Evolutionary conservation across 2,888 invertebrate species (phyloP).

Genomic region (Nemoura dubitans): DNA sequence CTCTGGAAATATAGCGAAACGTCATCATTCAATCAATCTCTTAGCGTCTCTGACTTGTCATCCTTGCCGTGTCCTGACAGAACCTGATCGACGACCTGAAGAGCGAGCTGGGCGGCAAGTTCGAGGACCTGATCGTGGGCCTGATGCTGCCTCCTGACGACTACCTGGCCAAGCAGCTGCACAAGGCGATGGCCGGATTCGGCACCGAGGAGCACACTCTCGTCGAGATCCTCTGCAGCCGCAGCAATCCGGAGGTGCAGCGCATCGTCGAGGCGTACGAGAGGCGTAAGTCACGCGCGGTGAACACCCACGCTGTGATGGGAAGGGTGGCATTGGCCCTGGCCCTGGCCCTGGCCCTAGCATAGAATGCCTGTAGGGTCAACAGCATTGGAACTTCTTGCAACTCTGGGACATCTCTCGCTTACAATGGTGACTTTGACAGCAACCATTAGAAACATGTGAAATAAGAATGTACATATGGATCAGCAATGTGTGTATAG

Average conservation of each 20-base stretch:
- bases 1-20: no score
- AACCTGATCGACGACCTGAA: conserved; percentile 75
- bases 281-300: conserved; percentile 64
- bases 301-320: no score
- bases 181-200: conserved; percentile 76
- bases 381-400: no score
- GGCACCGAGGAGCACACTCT: conserved; percentile 79
- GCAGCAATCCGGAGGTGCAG: conserved; percentile 72
- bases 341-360: no score
- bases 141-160: conserved; percentile 74
- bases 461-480: no score
- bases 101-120: conserved; percentile 78
- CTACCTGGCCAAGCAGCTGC: conserved; percentile 76
- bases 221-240: conserved; percentile 78
- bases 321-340: no score
- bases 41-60: neutral
- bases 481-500: no score
- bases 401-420: no score
- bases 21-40: no score
- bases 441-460: no score
- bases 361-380: no score
- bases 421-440: no score
- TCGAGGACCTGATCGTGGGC: conserved; percentile 77
- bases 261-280: conserved; percentile 72
- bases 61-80: conserved; percentile 56